Base-by-base conservation (phyloP, 2,797 vertebrate genomes). In the Miichthys miiuy region DNA sequence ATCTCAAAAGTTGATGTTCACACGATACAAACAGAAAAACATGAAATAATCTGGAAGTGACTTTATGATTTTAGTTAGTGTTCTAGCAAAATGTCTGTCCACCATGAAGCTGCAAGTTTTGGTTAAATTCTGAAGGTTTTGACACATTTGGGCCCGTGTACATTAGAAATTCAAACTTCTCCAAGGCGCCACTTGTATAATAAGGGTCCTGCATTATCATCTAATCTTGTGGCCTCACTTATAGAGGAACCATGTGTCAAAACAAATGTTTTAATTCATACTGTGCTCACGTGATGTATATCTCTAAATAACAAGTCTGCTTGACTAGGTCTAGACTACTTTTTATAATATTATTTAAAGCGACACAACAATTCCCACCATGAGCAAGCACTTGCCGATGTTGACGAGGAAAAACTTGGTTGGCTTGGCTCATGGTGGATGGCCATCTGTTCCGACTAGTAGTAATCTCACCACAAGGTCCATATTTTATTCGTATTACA, bases 1-100 rank as follows among this genome's bases (percentile, higher is more conserved):
- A 69, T 79, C 77, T 83, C 51, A 71, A 72, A 85, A 82, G 82
- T 23, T 78, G 47, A 75, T 78, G 85, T 91, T 88, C 81, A 78
- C 84, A 83, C 50, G 57, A 82, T 75, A 73, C 44, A 77, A 88
- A 83, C 79, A 87, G 73, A 47, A 54, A 79, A 72, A 77, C 16
- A 69, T 78, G 25, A 47, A 86, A 84, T 69, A 81, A 72, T 12
- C 17, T 67, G 61, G 73, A 79, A 51, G 55, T 81, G 75, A 75
- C 20, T 52, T 83, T 50, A 66, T 27, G 9, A n/a, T 62, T 73
- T 65, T 61, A 60, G 67, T 63, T 21, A 62, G 41, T 17, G 20
- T 69, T n/a, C 44, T 47, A 14, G 44, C 47, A 12, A 70, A 68
- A 42, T 34, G 18, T 34, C 9, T n/a, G 30, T 61, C 12, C 27